Evolutionary conservation across 53 echinoderm and acorn worm species (phyloP), one percentile per base, ranked within the genome.

Genomic region (Temnopleurus reevesii): DNA sequence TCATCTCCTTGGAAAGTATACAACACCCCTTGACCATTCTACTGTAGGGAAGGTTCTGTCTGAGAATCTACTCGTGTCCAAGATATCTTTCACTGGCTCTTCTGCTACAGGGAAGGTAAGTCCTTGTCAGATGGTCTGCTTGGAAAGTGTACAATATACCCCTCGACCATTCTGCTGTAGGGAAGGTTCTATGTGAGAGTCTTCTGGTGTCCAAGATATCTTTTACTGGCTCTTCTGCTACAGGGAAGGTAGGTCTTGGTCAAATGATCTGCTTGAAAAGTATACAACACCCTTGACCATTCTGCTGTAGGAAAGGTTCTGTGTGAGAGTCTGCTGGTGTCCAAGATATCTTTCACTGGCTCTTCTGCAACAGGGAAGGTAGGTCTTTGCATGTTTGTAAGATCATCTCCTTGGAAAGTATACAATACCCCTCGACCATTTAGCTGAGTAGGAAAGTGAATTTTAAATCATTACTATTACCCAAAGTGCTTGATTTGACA

Each of bases 81-180:
- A 89, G 56, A 94, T 94, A 41, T 94, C 94, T 12, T 94, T 94
- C 88, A 94, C 94, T 15, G 94, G 94, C 18, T 94, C 94, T 12
- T 88, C 94, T 15, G 90, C 81, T 12, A 79, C 77, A 26, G 94
- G 94, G 45, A 94, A 94, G 94, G 94, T 93, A 89, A n/a, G 36
- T 54, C 12, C 21, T n/a, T n/a, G n/a, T n/a, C n/a, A n/a, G n/a
- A n/a, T n/a, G n/a, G n/a, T n/a, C n/a, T n/a, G n/a, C n/a, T n/a
- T n/a, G n/a, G n/a, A n/a, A n/a, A n/a, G n/a, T n/a, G n/a, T n/a
- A n/a, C n/a, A n/a, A n/a, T n/a, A n/a, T n/a, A n/a, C n/a, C n/a
- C n/a, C n/a, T n/a, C n/a, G n/a, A n/a, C n/a, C n/a, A n/a, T 41
- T 25, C 90, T 6, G 85, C 55, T 17, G 76, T 94, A 7, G 94